A percentile compares a stretch with the other conserved stretches of the same genome.
Evolutionary conservation across 2,113 vertebrate genomes (phyloP).

Genomic region (Embiotoca jacksoni): DNA sequence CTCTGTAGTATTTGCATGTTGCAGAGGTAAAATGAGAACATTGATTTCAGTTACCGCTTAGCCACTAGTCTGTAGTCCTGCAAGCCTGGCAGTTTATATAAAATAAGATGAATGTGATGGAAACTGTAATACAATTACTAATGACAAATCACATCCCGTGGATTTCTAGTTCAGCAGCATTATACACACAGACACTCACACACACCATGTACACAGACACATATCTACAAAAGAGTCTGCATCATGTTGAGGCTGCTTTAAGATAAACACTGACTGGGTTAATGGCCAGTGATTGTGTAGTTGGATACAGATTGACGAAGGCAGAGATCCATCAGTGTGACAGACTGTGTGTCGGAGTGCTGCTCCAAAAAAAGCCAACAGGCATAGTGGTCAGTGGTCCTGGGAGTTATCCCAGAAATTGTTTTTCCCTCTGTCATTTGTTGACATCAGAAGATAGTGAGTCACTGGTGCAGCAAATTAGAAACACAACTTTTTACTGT

Average conservation of each 20-base stretch:
- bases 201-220: conserved; percentile 2
- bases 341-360: neutral
- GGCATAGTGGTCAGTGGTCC: neutral
- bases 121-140: conserved; percentile 73
- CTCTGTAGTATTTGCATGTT: conserved; percentile 37
- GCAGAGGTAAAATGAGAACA: conserved; percentile 59
- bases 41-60: conserved; percentile 63
- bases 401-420: conserved; percentile 8
- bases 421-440: neutral
- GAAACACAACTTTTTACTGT: neutral
- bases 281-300: conserved; percentile 30
- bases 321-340: neutral
- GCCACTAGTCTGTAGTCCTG: conserved; percentile 58
- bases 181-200: neutral
- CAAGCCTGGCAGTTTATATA: conserved; percentile 63
- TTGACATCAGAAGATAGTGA: neutral
- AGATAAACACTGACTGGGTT: conserved; percentile 50
- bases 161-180: conserved; percentile 62
- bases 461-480: neutral
- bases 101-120: conserved; percentile 73
- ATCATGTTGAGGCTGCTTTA: conserved; percentile 54
- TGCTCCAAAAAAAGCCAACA: conserved; percentile 4
- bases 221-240: conserved; percentile 10
- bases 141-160: conserved; percentile 65
- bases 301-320: conserved; percentile 27